Evolutionary conservation across 2,797 vertebrate genomes (phyloP).

Genomic region (Periparus ater): DNA sequence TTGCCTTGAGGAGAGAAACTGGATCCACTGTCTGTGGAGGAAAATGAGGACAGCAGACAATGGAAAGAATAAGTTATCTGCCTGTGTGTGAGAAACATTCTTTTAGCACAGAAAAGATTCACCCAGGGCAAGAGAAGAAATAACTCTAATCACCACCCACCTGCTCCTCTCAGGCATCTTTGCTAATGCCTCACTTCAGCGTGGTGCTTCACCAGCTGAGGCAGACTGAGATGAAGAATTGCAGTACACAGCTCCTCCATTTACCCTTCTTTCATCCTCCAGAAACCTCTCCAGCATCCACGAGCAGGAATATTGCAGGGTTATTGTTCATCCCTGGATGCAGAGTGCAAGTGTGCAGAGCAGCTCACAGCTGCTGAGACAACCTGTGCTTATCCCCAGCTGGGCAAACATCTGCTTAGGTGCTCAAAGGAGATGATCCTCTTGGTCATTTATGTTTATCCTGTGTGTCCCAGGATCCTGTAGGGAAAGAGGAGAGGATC

Average conservation of each 20-base stretch:
- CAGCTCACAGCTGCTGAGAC: slow-evolving; percentile 17
- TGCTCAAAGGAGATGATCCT: not conserved
- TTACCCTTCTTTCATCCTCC: slow-evolving; percentile 31
- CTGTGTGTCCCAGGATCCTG: not conserved
- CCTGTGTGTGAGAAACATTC: not conserved
- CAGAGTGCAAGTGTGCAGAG: slow-evolving; percentile 9
- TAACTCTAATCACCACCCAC: slow-evolving; percentile 25
- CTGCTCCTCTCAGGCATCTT: slow-evolving; percentile 23
- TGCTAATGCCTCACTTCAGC: not conserved
- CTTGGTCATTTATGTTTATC: not conserved
- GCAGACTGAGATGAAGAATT: slow-evolving; percentile 14
- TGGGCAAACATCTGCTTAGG: slow-evolving; percentile 40
- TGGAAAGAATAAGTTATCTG: slow-evolving; percentile 14
- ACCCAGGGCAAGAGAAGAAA: slow-evolving; percentile 7
- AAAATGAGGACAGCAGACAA: not conserved
- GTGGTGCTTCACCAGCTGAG: slow-evolving; percentile 16
- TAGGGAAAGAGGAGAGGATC: not conserved
- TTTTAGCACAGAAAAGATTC: slow-evolving; percentile 30
- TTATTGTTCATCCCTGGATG: not conserved
- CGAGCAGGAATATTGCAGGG: not conserved
- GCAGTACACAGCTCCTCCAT: not conserved
- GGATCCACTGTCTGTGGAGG: not conserved
- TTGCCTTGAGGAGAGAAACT: not conserved
- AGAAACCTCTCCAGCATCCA: not conserved
- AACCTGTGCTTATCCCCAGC: slow-evolving; percentile 40